Evolutionary conservation across 1,140 invertebrate species (phyloP).

Genomic region (Diuraphis noxia): DNA sequence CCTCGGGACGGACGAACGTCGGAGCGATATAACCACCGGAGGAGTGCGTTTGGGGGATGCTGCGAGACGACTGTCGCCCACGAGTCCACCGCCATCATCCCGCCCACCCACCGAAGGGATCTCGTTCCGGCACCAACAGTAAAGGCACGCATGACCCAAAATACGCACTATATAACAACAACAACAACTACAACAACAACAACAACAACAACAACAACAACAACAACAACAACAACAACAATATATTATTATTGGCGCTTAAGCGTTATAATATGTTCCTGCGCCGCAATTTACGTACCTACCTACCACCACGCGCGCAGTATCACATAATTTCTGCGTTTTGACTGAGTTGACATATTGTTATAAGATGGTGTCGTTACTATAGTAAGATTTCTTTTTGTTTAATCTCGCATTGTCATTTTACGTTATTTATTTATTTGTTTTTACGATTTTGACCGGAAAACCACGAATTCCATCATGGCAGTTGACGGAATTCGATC

Average conservation of each 20-base stretch:
- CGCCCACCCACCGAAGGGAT: background rate
- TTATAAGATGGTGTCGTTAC: background rate
- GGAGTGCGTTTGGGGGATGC: constrained; percentile 36
- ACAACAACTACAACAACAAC: background rate
- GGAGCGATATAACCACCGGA: background rate
- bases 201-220: background rate
- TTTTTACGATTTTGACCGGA: background rate
- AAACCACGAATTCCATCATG: background rate
- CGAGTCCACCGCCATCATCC: background rate
- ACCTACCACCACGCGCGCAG: no score
- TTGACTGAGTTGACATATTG: background rate
- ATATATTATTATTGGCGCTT: background rate
- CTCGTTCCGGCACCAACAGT: background rate
- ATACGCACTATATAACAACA: background rate
- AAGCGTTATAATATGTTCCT: background rate
- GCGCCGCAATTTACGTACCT: background rate
- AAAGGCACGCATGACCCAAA: constrained; percentile 33
- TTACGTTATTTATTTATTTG: background rate
- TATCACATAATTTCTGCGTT: background rate
- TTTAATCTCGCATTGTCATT: background rate
- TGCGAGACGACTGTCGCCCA: constrained; percentile 48
- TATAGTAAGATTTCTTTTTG: background rate
- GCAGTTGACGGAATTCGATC: background rate
- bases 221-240: background rate
- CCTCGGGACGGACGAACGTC: background rate